These are phyloP conservation scores for Actenoides lindsayi DNA, from an alignment of 2,113 vertebrate genomes.

Conservation along the genomic window DNA sequence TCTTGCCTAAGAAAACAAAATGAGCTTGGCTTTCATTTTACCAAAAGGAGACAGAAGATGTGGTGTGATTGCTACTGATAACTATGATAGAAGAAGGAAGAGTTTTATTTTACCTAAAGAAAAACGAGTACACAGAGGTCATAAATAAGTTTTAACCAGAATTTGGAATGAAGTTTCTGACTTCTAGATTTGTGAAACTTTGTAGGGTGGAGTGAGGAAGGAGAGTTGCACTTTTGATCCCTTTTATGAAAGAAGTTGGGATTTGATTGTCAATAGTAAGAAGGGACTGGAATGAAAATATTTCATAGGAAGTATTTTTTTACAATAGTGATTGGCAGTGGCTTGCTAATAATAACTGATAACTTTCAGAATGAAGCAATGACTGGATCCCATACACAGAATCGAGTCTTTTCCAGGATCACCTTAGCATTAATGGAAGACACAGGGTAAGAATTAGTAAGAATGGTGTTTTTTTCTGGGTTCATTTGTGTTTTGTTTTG, in stretches of 20 bases:
- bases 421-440: slow-evolving; percentile 98
- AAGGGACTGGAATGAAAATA: background rate
- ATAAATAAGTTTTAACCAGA: background rate
- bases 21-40: background rate
- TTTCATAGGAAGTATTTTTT: background rate
- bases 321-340: background rate
- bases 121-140: rapidly evolving
- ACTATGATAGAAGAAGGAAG: background rate
- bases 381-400: slow-evolving; percentile 98
- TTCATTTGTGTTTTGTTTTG: background rate
- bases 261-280: background rate
- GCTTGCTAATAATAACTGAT: background rate
- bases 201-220: background rate
- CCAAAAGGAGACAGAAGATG: background rate
- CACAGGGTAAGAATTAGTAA: slow-evolving; percentile 82
- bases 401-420: slow-evolving; percentile 93
- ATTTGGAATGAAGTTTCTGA: background rate
- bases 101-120: background rate
- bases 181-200: background rate
- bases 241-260: background rate
- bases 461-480: background rate
- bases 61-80: background rate
- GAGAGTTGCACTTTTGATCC: background rate
- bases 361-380: slow-evolving; percentile 95
- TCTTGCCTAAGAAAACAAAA: background rate